Conservation (phyloP, 2,888 invertebrate genomes). For the Pollenia labialis region DNA sequence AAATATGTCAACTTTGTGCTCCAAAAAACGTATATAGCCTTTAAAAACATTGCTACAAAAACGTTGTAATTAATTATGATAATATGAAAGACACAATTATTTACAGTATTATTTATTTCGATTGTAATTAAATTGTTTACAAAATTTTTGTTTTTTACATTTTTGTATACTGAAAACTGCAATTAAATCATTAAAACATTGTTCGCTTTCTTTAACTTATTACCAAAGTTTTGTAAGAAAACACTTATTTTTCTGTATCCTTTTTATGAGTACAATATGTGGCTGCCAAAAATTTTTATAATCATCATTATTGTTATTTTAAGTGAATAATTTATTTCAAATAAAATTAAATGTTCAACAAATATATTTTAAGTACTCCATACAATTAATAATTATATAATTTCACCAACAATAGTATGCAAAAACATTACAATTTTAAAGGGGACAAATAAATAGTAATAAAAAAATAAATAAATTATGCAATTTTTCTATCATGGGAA, state of each 20-base stretch:
- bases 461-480: conserved; percentile 73
- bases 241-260: conserved; percentile 7
- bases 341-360: conserved; percentile 50
- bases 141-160: conserved; percentile 32
- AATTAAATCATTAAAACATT: conserved; percentile 48
- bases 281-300: conserved; percentile 63
- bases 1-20: too few relatives aligned
- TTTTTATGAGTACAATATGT: conserved; percentile 21
- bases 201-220: conserved; percentile 8
- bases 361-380: conserved; percentile 48
- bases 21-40: too few relatives aligned
- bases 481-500: conserved; percentile 82
- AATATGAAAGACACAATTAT: conserved; percentile 58
- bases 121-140: conserved; percentile 57
- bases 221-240: conserved; percentile 55
- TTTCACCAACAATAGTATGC: conserved; percentile 21
- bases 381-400: conserved; percentile 33
- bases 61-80: conserved; percentile 59
- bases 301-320: conserved; percentile 50
- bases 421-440: conserved; percentile 7
- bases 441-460: conserved; percentile 42
- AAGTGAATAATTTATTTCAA: conserved; percentile 44
- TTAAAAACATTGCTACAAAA: too few relatives aligned
- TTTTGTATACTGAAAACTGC: conserved; percentile 42
- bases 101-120: conserved; percentile 13